These are phyloP conservation scores for Minunthozetes semirufus DNA, from an alignment of 2,888 invertebrate species.

Conservation along the genomic window DNA sequence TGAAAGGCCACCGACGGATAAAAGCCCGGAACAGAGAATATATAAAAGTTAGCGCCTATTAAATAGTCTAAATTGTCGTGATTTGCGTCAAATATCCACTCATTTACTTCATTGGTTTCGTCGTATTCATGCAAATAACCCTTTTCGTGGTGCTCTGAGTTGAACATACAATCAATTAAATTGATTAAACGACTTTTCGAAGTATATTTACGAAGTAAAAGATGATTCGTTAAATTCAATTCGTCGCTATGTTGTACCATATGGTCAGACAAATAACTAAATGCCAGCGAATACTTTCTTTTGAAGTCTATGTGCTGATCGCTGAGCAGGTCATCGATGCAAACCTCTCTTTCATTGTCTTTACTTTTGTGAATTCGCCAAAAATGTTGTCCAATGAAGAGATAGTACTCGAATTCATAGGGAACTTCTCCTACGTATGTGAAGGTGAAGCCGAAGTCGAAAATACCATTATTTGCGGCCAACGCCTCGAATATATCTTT, in stretches of 20 bases:
- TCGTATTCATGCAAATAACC: not conserved
- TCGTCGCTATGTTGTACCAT: not conserved
- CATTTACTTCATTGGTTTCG: not conserved
- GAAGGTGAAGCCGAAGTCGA: not conserved
- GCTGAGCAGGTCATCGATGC: not conserved
- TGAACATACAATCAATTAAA: too few species aligned
- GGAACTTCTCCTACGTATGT: not conserved
- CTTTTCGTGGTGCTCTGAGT: not conserved
- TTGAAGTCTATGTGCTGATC: not conserved
- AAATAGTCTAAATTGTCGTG: not conserved
- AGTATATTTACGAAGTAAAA: not conserved
- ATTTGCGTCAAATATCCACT: not conserved
- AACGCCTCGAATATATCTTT: too few species aligned
- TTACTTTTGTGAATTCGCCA: not conserved
- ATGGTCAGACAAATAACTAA: conserved; percentile 7
- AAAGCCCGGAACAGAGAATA: not conserved
- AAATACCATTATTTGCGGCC: not conserved
- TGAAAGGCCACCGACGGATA: not conserved
- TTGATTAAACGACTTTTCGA: too few species aligned
- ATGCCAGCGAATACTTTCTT: not conserved
- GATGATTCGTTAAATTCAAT: conserved; percentile 6
- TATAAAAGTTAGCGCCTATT: not conserved
- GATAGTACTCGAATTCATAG: not conserved
- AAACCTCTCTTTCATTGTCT: not conserved
- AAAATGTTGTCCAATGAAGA: conserved; percentile 4